Evolutionary conservation across 2,888 invertebrate species (phyloP).

Genomic region (Himalopsyche tibetana): DNA sequence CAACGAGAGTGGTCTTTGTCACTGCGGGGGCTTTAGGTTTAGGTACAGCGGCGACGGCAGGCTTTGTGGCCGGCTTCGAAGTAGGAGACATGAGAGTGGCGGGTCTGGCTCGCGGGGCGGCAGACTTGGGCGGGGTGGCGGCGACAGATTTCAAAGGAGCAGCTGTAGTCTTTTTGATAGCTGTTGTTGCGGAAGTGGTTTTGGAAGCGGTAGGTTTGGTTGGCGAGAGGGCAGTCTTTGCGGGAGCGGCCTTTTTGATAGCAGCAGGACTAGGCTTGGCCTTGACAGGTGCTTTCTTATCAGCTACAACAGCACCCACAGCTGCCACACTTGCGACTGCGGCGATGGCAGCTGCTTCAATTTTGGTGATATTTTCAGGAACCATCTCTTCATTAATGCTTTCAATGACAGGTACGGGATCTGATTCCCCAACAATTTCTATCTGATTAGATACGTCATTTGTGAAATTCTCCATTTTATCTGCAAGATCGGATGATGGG

Average conservation of each 20-base stretch:
- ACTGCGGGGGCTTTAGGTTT: slow-evolving; percentile 66
- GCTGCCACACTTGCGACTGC: slow-evolving; percentile 66
- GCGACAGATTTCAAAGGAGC: slow-evolving; percentile 62
- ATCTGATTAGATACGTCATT: neutral
- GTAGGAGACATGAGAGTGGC: slow-evolving; percentile 52
- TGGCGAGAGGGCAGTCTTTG: slow-evolving; percentile 64
- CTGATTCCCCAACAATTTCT: slow-evolving; percentile 14
- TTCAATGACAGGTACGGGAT: neutral
- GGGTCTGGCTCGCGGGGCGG: slow-evolving; percentile 59
- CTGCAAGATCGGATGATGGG: neutral
- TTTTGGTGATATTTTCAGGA: slow-evolving; percentile 67
- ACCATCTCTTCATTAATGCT: slow-evolving; percentile 21
- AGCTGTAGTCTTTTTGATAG: slow-evolving; percentile 59
- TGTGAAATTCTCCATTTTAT: neutral
- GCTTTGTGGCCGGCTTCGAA: slow-evolving; percentile 65
- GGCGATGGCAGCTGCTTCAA: slow-evolving; percentile 69
- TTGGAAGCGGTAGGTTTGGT: slow-evolving; percentile 66
- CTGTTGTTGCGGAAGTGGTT: slow-evolving; percentile 61
- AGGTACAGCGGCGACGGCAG: slow-evolving; percentile 65
- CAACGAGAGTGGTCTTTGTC: slow-evolving; percentile 66
- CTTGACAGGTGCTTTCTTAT: slow-evolving; percentile 65
- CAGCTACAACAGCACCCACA: slow-evolving; percentile 60
- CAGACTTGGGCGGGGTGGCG: slow-evolving; percentile 63
- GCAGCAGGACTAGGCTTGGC: slow-evolving; percentile 58
- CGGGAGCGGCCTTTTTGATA: slow-evolving; percentile 61